These are phyloP conservation scores for Drosophila rubida DNA, from an alignment of 2,888 invertebrate species.

Conservation along the genomic window DNA sequence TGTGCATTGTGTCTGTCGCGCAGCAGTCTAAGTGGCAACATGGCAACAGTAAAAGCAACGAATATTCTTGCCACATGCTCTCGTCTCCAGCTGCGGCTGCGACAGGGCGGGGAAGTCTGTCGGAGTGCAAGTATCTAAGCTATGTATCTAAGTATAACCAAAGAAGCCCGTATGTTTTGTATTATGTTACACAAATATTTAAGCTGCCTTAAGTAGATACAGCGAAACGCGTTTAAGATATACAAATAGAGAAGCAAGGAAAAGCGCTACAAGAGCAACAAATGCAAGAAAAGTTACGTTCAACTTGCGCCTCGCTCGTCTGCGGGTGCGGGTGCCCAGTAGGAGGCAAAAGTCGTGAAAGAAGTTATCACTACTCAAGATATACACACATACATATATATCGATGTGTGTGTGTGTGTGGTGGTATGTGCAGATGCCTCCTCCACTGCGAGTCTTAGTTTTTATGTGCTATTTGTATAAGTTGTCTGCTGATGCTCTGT, in stretches of 20 bases:
- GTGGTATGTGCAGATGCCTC: conserved; percentile 18
- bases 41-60: conserved; percentile 29
- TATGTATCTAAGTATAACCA: conserved; percentile 77
- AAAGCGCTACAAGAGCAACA: conserved; percentile 56
- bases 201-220: conserved; percentile 80
- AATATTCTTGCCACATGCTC: conserved; percentile 5
- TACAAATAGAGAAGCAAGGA: conserved; percentile 65
- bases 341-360: conserved; percentile 75
- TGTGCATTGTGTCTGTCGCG: conserved; percentile 17
- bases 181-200: conserved; percentile 80
- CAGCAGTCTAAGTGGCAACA: conserved; percentile 5
- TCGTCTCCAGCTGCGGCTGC: not conserved
- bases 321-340: conserved; percentile 54
- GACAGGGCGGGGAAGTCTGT: conserved; percentile 7
- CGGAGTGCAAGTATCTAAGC: conserved; percentile 63
- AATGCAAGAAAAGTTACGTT: conserved; percentile 70
- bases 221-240: conserved; percentile 80
- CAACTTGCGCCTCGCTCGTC: conserved; percentile 43
- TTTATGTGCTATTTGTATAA: conserved; percentile 73
- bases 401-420: conserved; percentile 1
- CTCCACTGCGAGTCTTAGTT: conserved; percentile 42
- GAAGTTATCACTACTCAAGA: conserved; percentile 75
- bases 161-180: conserved; percentile 81
- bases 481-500: conserved; percentile 65
- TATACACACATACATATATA: conserved; percentile 34